A percentile compares a stretch with the other conserved stretches of the same genome.
phyloP scores from a whole-genome alignment of 2,888 invertebrate genomes.

The Ganaspis brasiliensis region DNA sequence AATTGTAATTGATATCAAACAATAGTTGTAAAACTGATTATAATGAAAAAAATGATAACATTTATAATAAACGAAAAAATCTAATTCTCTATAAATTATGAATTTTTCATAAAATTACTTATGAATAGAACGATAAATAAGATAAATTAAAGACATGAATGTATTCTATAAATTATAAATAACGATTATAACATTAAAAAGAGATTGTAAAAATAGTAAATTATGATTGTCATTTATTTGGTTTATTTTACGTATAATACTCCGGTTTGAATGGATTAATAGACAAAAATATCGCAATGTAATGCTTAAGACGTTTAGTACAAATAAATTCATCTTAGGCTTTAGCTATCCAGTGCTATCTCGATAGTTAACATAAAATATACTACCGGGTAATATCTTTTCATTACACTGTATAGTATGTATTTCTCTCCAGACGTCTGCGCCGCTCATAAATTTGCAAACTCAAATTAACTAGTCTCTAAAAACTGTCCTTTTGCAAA shows the following conservation, averaged over 20 bases:
- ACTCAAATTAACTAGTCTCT: background rate
- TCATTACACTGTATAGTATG: conserved; percentile 26
- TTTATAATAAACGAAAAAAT: no score
- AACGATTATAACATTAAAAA: background rate
- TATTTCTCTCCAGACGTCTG: conserved; percentile 12
- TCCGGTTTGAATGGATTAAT: background rate
- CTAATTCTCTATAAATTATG: no score
- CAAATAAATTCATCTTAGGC: conserved; percentile 33
- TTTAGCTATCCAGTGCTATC: conserved; percentile 20
- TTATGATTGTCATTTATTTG: background rate
- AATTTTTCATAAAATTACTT: no score
- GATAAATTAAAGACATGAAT: no score
- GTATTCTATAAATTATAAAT: no score
- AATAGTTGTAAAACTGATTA: no score
- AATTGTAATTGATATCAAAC: no score
- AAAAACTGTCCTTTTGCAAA: no score
- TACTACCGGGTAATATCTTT: conserved; percentile 30
- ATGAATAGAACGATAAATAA: no score
- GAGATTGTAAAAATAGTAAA: background rate
- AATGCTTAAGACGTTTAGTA: conserved; percentile 27
- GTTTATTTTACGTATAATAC: no score
- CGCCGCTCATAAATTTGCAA: conserved; percentile 8
- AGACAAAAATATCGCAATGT: conserved; percentile 17
- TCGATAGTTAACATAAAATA: conserved; percentile 21
- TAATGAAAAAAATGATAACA: no score